Evolutionary conservation across 2,888 invertebrate species (phyloP), one percentile per base, ranked within the genome.

Genomic region (Meteorus cinctellus): DNA sequence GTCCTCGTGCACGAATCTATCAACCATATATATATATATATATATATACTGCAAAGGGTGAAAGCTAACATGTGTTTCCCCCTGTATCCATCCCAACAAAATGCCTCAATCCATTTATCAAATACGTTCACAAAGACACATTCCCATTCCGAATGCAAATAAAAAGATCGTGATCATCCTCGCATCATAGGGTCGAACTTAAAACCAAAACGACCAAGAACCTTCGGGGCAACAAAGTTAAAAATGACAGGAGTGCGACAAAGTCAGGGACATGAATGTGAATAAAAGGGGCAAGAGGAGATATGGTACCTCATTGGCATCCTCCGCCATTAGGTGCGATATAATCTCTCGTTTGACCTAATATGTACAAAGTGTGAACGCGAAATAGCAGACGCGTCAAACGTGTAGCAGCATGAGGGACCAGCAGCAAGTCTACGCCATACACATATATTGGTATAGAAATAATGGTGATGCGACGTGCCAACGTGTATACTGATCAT

Each of bases 401-500:
- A 70, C 72, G 48, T 66, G 63, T 65, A 66, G 69, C 65, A 51
- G 75, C 75, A 63, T 41, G 12, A 16, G 63, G 6, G n/a, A 63
- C 34, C 63, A 63, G 12, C 12, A 41, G 8, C 12, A 48, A 16
- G n/a, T 48, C 16, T 48, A 48, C 14, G 16, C 1, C n/a, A 48
- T 48, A n/a, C 16, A 48, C n/a, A 45, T 14, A 45, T 41, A 48
- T 48, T 55, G 34, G 51, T 31, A 45, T 67, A 41, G 65, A 51
- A 59, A 59, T 72, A 74, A 71, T 41, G 41, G 48, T 24, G 59
- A 34, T 51, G 72, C 80, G 82, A 86, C 87, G 88, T 87, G 88
- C 84, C 83, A 85, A 81, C 65, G 51, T 77, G 81, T 81, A 55
- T 55, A 79, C 82, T 81, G 88, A 88, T 88, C 82, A 84, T 82